Base-by-base conservation (phyloP, 2,888 invertebrate species). In the Orchesellides sinensis region DNA sequence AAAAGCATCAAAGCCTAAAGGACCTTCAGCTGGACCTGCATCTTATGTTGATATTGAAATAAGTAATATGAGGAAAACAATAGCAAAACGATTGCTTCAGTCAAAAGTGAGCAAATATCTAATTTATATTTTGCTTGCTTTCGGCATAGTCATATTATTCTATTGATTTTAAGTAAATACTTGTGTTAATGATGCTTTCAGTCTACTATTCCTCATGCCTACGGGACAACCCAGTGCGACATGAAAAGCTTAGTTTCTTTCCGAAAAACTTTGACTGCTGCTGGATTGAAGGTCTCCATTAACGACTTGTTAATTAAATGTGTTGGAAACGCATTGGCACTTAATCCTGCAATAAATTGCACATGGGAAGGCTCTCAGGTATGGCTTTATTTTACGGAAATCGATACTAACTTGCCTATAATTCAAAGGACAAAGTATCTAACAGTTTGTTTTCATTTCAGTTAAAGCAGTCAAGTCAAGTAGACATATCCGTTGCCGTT, bases 261-360 rank as follows among this genome's bases (percentile, higher is more conserved):
- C 0, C 90, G 93, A 14, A 91, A 91, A 84, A 90, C 92, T 86
- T 89, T 93, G 25, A 90, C 90, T 89, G 89, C 88, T 4, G 91
- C 92, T 17, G 92, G 92, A 25, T 89, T 92, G 27, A 92, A 92
- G 83, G 91, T 93, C 0, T 93, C 94, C 2, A 90, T 94, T 10
- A 94, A 94, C 89, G 94, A 94, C 89, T 92, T 94, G 86, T 90
- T 94, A 40, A 92, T 93, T 21, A 94, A 94, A 89, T 92, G 93
- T 17, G 92, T 91, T 32, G 93, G 92, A n/a, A 89, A 92, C 19
- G 92, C 93, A 0, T 90, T 94, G 45, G 90, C 92, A 87, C 90
- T 90, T 84, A 91, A 90, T 89, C 91, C 92, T 0, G 89, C 90
- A 75, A 88, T 92, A 17, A 92, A 92, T 88, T 89, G 91, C 10